Evolutionary conservation across 2,113 vertebrate genomes (phyloP).

Genomic region (Bujurquina vittata): DNA sequence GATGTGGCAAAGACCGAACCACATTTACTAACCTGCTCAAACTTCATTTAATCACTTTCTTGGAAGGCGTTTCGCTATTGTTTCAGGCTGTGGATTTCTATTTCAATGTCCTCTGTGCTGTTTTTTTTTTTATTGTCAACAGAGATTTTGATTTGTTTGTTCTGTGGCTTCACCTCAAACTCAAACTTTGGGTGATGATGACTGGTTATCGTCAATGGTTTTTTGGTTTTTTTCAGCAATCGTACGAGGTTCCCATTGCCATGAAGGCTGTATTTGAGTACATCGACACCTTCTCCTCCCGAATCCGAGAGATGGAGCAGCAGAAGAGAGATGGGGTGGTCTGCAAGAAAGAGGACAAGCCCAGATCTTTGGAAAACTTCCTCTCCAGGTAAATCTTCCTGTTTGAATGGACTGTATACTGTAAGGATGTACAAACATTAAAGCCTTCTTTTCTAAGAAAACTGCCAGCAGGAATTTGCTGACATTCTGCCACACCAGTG

Average conservation of each 20-base stretch:
- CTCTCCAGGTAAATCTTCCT: conserved; percentile 87
- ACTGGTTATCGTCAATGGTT: background rate
- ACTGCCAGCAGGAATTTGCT: background rate
- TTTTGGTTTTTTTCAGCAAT: conserved; percentile 83
- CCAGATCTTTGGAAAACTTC: conserved; percentile 95
- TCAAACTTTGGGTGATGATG: background rate
- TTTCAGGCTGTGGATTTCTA: background rate
- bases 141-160: conserved; percentile 3
- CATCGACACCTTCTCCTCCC: conserved; percentile 95
- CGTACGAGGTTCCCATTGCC: conserved; percentile 95
- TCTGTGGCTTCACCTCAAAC: background rate
- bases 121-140: background rate
- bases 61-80: background rate
- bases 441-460: background rate
- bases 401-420: background rate
- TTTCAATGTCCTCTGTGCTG: background rate
- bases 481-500: background rate
- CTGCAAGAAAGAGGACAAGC: conserved; percentile 96
- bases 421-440: background rate
- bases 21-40: conserved; percentile 4
- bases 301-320: conserved; percentile 97
- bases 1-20: background rate
- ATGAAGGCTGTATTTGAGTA: conserved; percentile 97
- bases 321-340: conserved; percentile 93
- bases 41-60: background rate